phyloP scores from a whole-genome alignment of 2,797 vertebrate genomes.

The Danio choprae region DNA sequence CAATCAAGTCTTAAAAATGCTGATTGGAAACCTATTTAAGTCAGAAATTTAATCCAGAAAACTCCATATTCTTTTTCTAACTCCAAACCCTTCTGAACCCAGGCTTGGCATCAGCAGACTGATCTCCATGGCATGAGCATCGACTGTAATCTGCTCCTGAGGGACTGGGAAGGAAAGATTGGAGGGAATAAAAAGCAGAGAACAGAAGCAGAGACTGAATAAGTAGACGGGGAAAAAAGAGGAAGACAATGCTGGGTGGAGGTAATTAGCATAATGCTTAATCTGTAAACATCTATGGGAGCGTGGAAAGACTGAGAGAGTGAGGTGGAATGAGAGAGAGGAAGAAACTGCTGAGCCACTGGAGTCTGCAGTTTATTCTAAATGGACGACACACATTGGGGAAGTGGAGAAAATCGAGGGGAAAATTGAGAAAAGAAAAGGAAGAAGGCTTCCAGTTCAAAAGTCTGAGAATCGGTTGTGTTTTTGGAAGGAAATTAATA shows the following conservation, averaged over 20 bases:
- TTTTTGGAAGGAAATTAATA: neutral
- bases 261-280: slow-evolving; percentile 54
- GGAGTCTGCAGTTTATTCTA: slow-evolving; percentile 31
- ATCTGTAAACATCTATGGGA: slow-evolving; percentile 58
- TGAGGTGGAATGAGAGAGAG: slow-evolving; percentile 5
- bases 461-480: neutral
- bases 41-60: neutral
- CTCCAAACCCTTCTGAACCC: neutral
- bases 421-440: slow-evolving; percentile 21
- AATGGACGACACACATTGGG: slow-evolving; percentile 35
- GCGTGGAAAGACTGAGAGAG: slow-evolving; percentile 6
- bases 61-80: neutral
- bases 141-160: slow-evolving; percentile 17
- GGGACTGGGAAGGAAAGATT: slow-evolving; percentile 9
- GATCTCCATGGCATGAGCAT: neutral
- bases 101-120: neutral
- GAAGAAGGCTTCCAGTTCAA: neutral
- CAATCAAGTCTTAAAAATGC: too few species aligned
- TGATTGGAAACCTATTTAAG: neutral
- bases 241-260: slow-evolving; percentile 16
- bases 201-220: slow-evolving; percentile 3
- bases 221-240: slow-evolving; percentile 7
- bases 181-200: neutral
- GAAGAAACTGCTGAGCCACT: slow-evolving; percentile 47
- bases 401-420: slow-evolving; percentile 9